Conservation (phyloP, 2,797 vertebrate species). For the Enteromius mattozi region DNA sequence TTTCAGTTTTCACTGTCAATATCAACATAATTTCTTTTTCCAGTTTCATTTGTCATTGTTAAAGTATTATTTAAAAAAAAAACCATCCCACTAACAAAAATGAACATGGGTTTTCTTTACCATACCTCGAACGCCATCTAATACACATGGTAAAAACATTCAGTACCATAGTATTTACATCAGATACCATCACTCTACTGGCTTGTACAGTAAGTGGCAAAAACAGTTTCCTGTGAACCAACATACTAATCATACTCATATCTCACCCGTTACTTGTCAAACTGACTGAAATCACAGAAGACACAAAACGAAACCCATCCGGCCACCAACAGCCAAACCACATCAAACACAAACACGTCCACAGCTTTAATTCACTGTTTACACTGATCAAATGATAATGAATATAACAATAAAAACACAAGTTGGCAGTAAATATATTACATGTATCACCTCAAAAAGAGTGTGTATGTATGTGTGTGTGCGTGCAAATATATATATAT, state of each 20-base stretch:
- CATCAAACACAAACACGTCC: background rate
- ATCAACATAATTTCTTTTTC: background rate
- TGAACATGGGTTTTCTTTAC: background rate
- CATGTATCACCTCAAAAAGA: background rate
- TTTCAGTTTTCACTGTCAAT: background rate
- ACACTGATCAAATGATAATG: background rate
- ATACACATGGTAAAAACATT: background rate
- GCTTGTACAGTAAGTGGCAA: background rate
- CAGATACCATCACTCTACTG: background rate
- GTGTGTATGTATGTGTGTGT: background rate
- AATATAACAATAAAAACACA: background rate
- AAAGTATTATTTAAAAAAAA: background rate
- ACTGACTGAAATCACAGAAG: constrained; percentile 4
- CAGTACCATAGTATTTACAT: background rate
- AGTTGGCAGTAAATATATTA: background rate
- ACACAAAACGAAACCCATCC: constrained; percentile 3
- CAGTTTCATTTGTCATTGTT: background rate
- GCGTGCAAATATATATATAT: background rate
- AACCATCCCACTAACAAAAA: background rate
- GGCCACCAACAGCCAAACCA: background rate
- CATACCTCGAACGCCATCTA: background rate
- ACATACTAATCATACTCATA: background rate
- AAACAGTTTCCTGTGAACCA: background rate
- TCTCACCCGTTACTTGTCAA: background rate
- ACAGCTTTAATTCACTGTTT: background rate